Base-by-base conservation (phyloP, 2,113 vertebrate species). In the Oryzias celebensis region DNA sequence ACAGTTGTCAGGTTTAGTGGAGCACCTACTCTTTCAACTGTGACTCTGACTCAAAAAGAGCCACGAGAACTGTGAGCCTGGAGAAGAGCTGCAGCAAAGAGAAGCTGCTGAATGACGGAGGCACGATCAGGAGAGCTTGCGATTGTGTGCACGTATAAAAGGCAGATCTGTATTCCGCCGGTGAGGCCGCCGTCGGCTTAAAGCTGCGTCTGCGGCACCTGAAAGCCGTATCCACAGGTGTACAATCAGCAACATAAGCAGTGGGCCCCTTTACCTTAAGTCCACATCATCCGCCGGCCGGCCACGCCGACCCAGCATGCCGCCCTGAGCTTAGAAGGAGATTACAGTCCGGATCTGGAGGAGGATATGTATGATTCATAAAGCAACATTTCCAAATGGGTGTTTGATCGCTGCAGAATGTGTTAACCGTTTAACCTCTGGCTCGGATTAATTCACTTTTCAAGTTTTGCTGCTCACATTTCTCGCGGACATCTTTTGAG, bases 201-300 rank as follows among this genome's bases (percentile, higher is more conserved):
- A 63, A 52, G 50, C 69, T 83, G 52, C 70, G 81, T 80, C 80
- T 50, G 42, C 65, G 42, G 52, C 73, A 80, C 81, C 74, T 82
- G 75, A 81, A 87, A 83, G 83, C 84, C 80, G 82, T 79, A 83
- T 83, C 85, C 87, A 86, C 85, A 85, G 81, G 84, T 88, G 88
- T 80, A 87, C 84, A 83, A 90, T 91, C 89, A 87, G 80, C 76
- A 77, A 78, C 78, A 82, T 88, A 82, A 90, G 86, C 85, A 87
- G 87, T 50, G 69, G 72, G 61, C 77, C 65, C 78, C 87, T 85
- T 85, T 73, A 85, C 62, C 79, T 73, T 73, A 85, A 87, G 62
- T 78, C 87, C 76, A 81, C 83, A 85, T 89, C 88, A 87, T 88
- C 81, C 69, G 26, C 22, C 45, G 81, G 75, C 68, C 66, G 23